Percentiles rank a stretch among this genome's conserved stretches.
phyloP scores from a whole-genome alignment of 1,140 invertebrate genomes.

The Macrostomum lignano region DNA sequence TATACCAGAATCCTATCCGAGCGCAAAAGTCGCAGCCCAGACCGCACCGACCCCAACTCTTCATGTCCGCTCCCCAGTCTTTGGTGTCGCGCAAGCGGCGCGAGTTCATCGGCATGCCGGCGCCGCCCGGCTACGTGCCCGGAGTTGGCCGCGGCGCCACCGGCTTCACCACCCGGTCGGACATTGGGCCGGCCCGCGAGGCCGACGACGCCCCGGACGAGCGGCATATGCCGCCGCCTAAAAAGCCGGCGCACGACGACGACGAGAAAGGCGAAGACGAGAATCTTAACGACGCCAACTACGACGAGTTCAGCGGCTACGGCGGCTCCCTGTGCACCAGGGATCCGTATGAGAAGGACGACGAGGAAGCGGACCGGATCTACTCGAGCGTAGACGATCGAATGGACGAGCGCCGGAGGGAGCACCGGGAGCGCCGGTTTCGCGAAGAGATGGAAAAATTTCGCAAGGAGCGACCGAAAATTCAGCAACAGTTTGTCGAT shows the following conservation, averaged over 20 bases:
- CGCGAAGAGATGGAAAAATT: constrained; percentile 63
- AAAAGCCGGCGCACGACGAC: constrained; percentile 50
- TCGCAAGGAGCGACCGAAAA: constrained; percentile 90
- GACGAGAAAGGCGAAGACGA: constrained; percentile 85
- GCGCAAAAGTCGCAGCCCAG: too few relatives aligned
- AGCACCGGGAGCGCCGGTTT: constrained; percentile 34
- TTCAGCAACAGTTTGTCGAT: constrained; percentile 96
- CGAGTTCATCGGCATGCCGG: constrained; percentile 25
- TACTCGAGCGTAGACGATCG: constrained; percentile 91
- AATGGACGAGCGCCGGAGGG: constrained; percentile 95
- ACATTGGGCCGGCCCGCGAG: constrained; percentile 96
- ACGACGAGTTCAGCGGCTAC: constrained; percentile 97
- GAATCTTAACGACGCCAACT: constrained; percentile 96
- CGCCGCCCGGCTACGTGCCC: constrained; percentile 28
- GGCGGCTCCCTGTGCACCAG: constrained; percentile 88
- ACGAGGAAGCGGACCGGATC: constrained; percentile 93
- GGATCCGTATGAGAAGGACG: constrained; percentile 98
- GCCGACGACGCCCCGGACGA: constrained; percentile 82
- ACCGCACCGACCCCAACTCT: too few relatives aligned
- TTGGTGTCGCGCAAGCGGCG: constrained; percentile 23
- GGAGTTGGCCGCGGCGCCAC: constrained; percentile 44
- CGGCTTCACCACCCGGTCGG: constrained; percentile 91
- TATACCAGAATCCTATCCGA: too few relatives aligned
- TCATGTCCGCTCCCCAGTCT: too few relatives aligned
- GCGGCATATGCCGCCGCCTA: constrained; percentile 44